Conservation (phyloP, 2,888 invertebrate species). For the Caenorhabditis sp. region DNA sequence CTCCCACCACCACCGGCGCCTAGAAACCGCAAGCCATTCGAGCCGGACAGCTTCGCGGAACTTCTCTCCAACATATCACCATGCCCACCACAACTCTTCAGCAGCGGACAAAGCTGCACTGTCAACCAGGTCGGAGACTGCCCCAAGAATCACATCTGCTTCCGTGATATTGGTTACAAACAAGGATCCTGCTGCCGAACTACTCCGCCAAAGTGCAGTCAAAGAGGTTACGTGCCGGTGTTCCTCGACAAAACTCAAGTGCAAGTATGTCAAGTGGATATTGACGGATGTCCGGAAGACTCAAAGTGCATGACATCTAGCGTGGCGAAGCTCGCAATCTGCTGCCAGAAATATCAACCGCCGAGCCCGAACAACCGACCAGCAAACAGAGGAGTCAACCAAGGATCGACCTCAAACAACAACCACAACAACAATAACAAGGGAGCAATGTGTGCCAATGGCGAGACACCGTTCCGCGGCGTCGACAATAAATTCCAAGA, state of each 20-base stretch:
- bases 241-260: conserved; percentile 68
- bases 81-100: conserved; percentile 70
- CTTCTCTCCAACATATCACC: conserved; percentile 67
- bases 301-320: conserved; percentile 68
- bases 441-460: conserved; percentile 60
- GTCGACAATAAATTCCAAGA: conserved; percentile 59
- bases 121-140: conserved; percentile 71
- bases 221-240: conserved; percentile 65
- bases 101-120: conserved; percentile 72
- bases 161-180: conserved; percentile 61
- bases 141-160: conserved; percentile 63
- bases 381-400: conserved; percentile 42
- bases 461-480: conserved; percentile 58
- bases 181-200: conserved; percentile 68
- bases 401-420: conserved; percentile 44
- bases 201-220: conserved; percentile 64
- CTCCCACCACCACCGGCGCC: conserved; percentile 46
- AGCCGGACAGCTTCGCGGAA: conserved; percentile 63
- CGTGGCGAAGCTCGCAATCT: conserved; percentile 66
- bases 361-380: conserved; percentile 44
- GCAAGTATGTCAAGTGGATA: conserved; percentile 67
- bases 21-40: conserved; percentile 42
- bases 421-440: conserved; percentile 45
- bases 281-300: conserved; percentile 66
- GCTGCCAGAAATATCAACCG: conserved; percentile 68